Evolutionary conservation across 2,888 invertebrate genomes (phyloP).

Genomic region (Troides helena): DNA sequence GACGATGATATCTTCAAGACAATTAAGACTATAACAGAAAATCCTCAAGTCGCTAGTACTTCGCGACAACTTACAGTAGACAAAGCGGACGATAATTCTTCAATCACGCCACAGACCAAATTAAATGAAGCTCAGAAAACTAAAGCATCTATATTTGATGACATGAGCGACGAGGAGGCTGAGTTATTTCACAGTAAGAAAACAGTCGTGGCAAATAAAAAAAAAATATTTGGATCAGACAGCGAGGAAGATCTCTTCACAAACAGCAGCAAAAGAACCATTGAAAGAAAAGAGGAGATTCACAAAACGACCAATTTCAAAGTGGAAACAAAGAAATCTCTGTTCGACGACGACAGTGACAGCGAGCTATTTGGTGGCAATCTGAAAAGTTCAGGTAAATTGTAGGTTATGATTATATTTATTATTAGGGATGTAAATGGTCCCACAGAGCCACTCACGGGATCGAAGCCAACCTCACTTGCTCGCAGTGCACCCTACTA

Average conservation of each 20-base stretch:
- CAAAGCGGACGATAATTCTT: slow-evolving; percentile 13
- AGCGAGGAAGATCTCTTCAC: slow-evolving; percentile 62
- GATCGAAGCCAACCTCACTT: too few relatives aligned
- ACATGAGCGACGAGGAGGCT: slow-evolving; percentile 57
- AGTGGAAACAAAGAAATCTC: slow-evolving; percentile 45
- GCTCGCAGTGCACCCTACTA: too few relatives aligned
- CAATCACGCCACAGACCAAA: slow-evolving; percentile 20
- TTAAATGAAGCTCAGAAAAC: slow-evolving; percentile 25
- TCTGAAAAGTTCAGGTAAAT: slow-evolving; percentile 46
- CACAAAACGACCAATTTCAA: slow-evolving; percentile 22
- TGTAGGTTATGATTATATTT: neutral
- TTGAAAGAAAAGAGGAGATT: slow-evolving; percentile 26
- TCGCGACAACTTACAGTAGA: slow-evolving; percentile 24
- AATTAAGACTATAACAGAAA: slow-evolving; percentile 5
- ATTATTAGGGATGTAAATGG: neutral
- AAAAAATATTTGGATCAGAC: slow-evolving; percentile 58
- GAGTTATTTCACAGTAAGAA: slow-evolving; percentile 53
- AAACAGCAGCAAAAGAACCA: slow-evolving; percentile 37
- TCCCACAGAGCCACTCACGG: too few relatives aligned
- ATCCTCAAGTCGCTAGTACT: neutral
- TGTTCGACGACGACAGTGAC: slow-evolving; percentile 65
- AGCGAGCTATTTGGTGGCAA: slow-evolving; percentile 61
- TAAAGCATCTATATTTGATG: slow-evolving; percentile 53
- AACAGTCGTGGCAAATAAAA: slow-evolving; percentile 34
- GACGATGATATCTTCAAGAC: slow-evolving; percentile 34